These are phyloP conservation scores for Agapornis roseicollis DNA, from an alignment of 2,113 vertebrate genomes.

Conservation along the genomic window DNA sequence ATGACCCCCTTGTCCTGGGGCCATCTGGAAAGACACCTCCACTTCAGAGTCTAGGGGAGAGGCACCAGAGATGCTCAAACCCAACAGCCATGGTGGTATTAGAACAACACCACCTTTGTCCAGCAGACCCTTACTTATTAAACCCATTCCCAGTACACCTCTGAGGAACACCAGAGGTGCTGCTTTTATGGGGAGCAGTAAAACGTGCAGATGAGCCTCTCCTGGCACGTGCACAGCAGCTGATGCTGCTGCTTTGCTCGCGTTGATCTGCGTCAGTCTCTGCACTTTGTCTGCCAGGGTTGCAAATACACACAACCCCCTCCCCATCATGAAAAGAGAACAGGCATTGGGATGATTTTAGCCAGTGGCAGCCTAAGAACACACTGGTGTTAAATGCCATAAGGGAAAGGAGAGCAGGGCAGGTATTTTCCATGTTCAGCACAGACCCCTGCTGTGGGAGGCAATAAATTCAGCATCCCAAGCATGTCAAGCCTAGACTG, in stretches of 20 bases:
- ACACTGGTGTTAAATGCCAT: rapidly evolving
- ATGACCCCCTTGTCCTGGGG: background rate
- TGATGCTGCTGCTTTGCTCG: background rate
- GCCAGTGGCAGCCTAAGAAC: background rate
- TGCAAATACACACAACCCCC: background rate
- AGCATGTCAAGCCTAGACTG: rapidly evolving
- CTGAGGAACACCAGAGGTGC: background rate
- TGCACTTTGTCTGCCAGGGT: background rate
- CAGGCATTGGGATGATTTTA: background rate
- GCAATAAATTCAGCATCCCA: background rate
- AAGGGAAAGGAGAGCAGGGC: background rate
- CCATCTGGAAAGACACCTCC: background rate
- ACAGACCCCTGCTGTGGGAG: background rate
- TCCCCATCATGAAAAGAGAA: background rate
- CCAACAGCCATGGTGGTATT: rapidly evolving
- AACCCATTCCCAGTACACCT: background rate
- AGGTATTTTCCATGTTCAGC: background rate
- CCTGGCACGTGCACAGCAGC: rapidly evolving
- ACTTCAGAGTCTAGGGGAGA: background rate
- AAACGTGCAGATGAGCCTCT: background rate
- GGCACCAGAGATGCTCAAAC: background rate
- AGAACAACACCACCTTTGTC: background rate
- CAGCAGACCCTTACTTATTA: background rate
- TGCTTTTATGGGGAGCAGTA: background rate
- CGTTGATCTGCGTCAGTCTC: background rate